phyloP scores from a whole-genome alignment of 2,888 invertebrate species.

The Tipula lateralis region DNA sequence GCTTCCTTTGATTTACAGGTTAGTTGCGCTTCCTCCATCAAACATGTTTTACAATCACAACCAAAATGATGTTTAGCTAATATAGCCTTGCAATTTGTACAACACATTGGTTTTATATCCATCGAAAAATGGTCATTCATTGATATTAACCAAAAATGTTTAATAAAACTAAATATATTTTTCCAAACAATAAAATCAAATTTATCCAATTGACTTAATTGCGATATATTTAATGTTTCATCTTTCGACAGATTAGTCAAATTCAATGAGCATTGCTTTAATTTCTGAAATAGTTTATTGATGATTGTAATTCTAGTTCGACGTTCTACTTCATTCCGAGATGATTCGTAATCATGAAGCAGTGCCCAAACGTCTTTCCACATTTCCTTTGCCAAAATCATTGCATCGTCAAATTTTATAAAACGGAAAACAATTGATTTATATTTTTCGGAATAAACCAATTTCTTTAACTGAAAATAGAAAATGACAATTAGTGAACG shows the following conservation, averaged over 20 bases:
- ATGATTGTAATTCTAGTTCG: constrained; percentile 44
- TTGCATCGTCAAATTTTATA: constrained; percentile 57
- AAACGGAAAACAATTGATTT: constrained; percentile 50
- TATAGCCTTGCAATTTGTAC: constrained; percentile 44
- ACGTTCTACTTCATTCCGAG: constrained; percentile 44
- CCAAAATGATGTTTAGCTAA: constrained; percentile 45
- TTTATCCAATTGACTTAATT: not conserved
- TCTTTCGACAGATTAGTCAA: not conserved
- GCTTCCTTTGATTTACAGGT: constrained; percentile 40
- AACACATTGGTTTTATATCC: constrained; percentile 43
- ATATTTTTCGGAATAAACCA: constrained; percentile 44
- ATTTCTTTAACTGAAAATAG: constrained; percentile 42
- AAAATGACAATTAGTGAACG: not conserved
- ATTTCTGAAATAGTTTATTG: constrained; percentile 45
- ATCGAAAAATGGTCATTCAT: constrained; percentile 45
- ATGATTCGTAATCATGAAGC: constrained; percentile 46
- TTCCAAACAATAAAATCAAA: constrained; percentile 40
- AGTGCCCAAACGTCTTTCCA: constrained; percentile 53
- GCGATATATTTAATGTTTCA: constrained; percentile 12
- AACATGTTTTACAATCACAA: constrained; percentile 48
- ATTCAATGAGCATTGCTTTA: constrained; percentile 33
- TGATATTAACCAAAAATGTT: constrained; percentile 44
- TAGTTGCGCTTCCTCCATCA: constrained; percentile 44
- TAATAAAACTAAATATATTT: constrained; percentile 45
- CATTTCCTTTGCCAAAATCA: constrained; percentile 53